A percentile compares a stretch with the other conserved stretches of the same genome.
phyloP scores from a whole-genome alignment of 2,113 vertebrate species.

The Mobula hypostoma region DNA sequence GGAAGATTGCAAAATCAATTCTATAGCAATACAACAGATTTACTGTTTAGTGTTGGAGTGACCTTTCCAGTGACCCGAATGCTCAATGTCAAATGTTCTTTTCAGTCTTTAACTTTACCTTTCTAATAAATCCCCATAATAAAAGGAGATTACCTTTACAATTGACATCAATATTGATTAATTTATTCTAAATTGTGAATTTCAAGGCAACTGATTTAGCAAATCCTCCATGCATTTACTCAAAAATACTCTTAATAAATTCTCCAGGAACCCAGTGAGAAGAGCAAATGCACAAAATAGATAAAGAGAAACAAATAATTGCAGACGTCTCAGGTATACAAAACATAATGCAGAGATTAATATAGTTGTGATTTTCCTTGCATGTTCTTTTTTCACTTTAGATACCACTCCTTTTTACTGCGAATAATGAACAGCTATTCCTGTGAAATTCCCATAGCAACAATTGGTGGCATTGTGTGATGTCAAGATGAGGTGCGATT shows the following conservation, averaged over 20 bases:
- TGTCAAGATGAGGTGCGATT: not conserved
- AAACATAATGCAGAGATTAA: not conserved
- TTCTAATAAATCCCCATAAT: conserved; percentile 62
- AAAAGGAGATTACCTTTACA: conserved; percentile 56
- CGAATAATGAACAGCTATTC: not conserved
- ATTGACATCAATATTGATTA: conserved; percentile 66
- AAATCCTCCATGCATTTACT: conserved; percentile 50
- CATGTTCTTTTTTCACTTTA: not conserved
- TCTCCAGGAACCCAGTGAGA: not conserved
- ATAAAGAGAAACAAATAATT: conserved; percentile 2
- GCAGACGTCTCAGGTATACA: not conserved
- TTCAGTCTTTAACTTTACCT: conserved; percentile 61
- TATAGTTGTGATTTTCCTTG: not conserved
- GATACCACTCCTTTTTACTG: not conserved
- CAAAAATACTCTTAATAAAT: conserved; percentile 41
- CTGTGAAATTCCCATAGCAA: not conserved
- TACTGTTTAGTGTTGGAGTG: conserved; percentile 52
- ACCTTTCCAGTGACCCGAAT: conserved; percentile 68
- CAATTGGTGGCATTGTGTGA: not conserved
- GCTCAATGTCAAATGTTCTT: conserved; percentile 61
- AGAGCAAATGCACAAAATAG: not conserved
- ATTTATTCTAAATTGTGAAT: conserved; percentile 65
- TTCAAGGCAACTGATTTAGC: conserved; percentile 64
- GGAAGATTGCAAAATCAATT: conserved; percentile 46
- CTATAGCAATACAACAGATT: conserved; percentile 50